Evolutionary conservation across 2,888 invertebrate species (phyloP).

Genomic region (Charanyca ferruginea): DNA sequence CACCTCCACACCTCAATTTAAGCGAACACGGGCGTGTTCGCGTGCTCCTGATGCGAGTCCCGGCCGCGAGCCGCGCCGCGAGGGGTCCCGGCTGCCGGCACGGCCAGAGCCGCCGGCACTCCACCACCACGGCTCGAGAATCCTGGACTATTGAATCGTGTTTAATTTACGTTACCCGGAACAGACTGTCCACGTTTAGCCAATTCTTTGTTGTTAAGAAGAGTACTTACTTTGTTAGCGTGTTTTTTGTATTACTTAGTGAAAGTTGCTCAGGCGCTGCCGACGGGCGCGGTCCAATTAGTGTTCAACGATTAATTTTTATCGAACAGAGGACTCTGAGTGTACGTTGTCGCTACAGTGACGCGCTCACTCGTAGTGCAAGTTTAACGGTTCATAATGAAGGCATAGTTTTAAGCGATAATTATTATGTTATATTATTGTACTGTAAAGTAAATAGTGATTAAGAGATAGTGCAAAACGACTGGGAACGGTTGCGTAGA

Average conservation of each 20-base stretch:
- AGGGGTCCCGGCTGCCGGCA: slow-evolving; percentile 57
- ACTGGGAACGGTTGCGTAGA: slow-evolving; percentile 89
- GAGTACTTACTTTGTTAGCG: slow-evolving; percentile 89
- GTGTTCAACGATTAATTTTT: slow-evolving; percentile 86
- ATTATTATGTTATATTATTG: slow-evolving; percentile 87
- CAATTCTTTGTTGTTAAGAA: slow-evolving; percentile 87
- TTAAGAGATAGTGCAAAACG: slow-evolving; percentile 90
- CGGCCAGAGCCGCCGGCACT: slow-evolving; percentile 50
- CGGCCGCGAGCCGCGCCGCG: slow-evolving; percentile 75
- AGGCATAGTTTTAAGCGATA: slow-evolving; percentile 86
- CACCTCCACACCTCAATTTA: slow-evolving; percentile 83
- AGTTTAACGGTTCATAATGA: slow-evolving; percentile 80
- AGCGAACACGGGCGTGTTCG: slow-evolving; percentile 75
- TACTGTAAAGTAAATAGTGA: slow-evolving; percentile 84
- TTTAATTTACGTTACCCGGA: slow-evolving; percentile 77
- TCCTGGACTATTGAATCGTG: slow-evolving; percentile 70
- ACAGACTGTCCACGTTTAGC: slow-evolving; percentile 84
- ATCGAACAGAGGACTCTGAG: slow-evolving; percentile 81
- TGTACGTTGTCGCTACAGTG: slow-evolving; percentile 75
- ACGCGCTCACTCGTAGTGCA: slow-evolving; percentile 75
- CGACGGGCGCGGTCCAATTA: slow-evolving; percentile 88
- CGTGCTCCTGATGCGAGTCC: slow-evolving; percentile 77
- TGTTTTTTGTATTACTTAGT: slow-evolving; percentile 87
- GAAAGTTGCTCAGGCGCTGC: slow-evolving; percentile 90
- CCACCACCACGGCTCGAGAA: slow-evolving; percentile 57